Evolutionary conservation across 2,888 invertebrate genomes (phyloP), one percentile per base, ranked within the genome.

Genomic region (Amaurobius ferox): DNA sequence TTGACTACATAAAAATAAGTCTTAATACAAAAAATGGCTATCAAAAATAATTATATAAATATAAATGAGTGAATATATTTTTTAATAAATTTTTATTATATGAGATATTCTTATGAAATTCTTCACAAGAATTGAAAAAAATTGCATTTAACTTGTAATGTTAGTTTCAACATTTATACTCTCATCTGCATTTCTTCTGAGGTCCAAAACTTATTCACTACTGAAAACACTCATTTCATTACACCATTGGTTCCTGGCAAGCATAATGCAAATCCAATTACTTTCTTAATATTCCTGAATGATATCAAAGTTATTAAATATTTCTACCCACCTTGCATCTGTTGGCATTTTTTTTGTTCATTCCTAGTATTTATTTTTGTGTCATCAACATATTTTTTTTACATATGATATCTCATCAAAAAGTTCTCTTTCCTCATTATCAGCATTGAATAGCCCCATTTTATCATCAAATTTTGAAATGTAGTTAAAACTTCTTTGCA

Each of bases 91-190:
- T 0, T 40, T 40, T n/a, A 0, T 40, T 40, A 16, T 40, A 16
- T 40, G 44, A 40, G n/a, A 40, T 40, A n/a, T 40, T 40, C 0
- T 40, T 48, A 48, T 13, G 23, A 48, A 48, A 48, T 48, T 48
- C 48, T 48, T 48, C 48, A 48, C 48, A 48, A 7, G 48, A 48
- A 48, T 9, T 48, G 48, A 23, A 48, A 48, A 48, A 48, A 48
- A n/a, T 48, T 7, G 48, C 48, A 48, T n/a, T 11, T 40, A 40
- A 40, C 11, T 48, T 48, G 48, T 13, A 48, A 48, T 48, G 23
- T 48, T 48, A 23, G 19, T 48, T 48, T 48, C 48, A 48, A 48
- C 6, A 13, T 48, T 48, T 48, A n/a, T 48, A 48, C 3, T 6
- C 11, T 13, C 48, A 48, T 5, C 13, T 48, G 48, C 13, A 13